A percentile compares a stretch with the other conserved stretches of the same genome.
Conservation (phyloP, 2,888 invertebrate genomes). For the Clitarchus hookeri region DNA sequence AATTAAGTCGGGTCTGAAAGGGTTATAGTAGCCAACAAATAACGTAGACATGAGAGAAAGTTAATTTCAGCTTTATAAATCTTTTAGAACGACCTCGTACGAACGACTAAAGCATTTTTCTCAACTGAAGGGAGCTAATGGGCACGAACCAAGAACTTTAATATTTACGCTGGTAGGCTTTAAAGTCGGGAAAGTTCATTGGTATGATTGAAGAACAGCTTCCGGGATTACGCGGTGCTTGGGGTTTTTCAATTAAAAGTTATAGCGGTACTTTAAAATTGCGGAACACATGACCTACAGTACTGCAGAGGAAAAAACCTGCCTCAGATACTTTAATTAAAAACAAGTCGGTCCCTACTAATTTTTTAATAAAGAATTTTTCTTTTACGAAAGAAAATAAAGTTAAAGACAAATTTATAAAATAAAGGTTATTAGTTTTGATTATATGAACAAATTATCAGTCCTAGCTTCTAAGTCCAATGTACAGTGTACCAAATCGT, state of each 20-base stretch:
- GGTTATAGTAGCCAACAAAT: no score
- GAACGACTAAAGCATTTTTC: no score
- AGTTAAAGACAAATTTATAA: no score
- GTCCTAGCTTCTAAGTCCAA: no score
- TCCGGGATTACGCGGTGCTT: neutral
- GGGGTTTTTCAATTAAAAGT: neutral
- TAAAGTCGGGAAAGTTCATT: neutral
- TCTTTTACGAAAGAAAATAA: neutral
- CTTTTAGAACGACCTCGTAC: no score
- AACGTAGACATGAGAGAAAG: no score
- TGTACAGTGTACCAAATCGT: no score
- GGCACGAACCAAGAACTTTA: neutral
- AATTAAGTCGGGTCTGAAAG: no score
- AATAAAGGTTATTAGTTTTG: no score
- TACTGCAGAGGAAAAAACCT: neutral
- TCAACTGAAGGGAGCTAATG: neutral
- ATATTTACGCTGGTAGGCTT: neutral
- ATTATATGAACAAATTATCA: no score
- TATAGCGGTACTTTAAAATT: neutral
- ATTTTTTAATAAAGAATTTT: neutral
- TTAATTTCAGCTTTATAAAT: no score
- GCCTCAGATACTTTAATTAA: neutral
- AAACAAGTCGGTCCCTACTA: neutral
- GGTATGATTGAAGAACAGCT: neutral
- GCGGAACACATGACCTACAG: neutral